Conservation (phyloP, 1,140 invertebrate genomes). For the Dufourea novaeangliae region DNA sequence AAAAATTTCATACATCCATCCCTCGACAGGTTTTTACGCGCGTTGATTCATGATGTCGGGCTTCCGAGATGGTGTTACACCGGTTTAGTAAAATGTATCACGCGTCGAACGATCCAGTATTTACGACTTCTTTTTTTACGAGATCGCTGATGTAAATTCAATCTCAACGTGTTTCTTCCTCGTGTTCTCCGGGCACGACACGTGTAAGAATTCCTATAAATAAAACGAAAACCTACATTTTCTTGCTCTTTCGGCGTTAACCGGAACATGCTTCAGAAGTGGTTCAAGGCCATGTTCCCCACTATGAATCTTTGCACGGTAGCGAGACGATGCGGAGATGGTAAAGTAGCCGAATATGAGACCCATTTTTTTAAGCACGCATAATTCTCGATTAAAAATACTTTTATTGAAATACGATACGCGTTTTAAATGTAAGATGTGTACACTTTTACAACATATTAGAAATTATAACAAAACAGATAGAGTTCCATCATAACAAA, state of each 20-base stretch:
- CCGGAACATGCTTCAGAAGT: not conserved
- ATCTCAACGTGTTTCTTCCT: not conserved
- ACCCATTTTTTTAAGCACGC: no score
- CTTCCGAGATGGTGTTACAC: no score
- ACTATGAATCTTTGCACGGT: not conserved
- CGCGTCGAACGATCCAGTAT: not conserved
- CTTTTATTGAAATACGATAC: no score
- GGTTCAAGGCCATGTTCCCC: not conserved
- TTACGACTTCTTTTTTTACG: not conserved
- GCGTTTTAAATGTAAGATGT: no score
- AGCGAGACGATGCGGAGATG: not conserved
- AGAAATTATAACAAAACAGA: no score
- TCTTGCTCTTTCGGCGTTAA: conserved; percentile 3
- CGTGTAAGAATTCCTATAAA: not conserved
- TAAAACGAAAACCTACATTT: not conserved
- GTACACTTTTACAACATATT: no score
- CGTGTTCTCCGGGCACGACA: not conserved
- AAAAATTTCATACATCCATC: not conserved
- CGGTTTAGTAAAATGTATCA: no score
- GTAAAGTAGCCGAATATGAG: no score
- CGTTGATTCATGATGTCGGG: not conserved
- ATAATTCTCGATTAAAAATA: no score
- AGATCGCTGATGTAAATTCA: no score
- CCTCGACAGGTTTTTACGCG: not conserved
- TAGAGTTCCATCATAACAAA: no score